Percentiles rank a stretch among this genome's conserved stretches.
phyloP scores from a whole-genome alignment of 2,797 vertebrate genomes.

The Melanotaenia trifasciata region DNA sequence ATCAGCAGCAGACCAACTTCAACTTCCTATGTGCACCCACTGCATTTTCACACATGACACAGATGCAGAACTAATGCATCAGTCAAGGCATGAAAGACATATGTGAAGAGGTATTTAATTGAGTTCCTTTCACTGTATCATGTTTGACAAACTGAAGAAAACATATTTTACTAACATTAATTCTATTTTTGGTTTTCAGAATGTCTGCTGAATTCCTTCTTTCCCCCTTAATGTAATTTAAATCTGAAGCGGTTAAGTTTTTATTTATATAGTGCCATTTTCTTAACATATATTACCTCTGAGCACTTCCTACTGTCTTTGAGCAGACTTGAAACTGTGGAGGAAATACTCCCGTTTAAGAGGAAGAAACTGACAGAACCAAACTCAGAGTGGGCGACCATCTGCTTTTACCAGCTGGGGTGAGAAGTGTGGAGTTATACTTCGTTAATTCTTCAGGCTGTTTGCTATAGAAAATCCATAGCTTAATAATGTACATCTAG shows the following conservation, averaged over 20 bases:
- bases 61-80: too few relatives aligned
- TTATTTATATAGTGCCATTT: not conserved
- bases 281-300: not conserved
- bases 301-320: not conserved
- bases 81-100: too few relatives aligned
- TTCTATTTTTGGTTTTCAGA: not conserved
- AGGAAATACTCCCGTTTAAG: not conserved
- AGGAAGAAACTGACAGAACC: not conserved
- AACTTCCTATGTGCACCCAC: too few relatives aligned
- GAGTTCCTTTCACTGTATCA: not conserved
- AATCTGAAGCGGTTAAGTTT: not conserved
- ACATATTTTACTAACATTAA: too few relatives aligned
- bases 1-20: too few relatives aligned
- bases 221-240: not conserved
- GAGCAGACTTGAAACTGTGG: not conserved
- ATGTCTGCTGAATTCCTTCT: not conserved
- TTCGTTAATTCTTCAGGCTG: constrained; percentile 16
- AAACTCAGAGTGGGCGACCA: not conserved
- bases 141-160: not conserved
- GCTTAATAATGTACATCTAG: constrained; percentile 1
- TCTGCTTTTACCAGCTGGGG: not conserved
- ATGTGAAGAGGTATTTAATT: not conserved
- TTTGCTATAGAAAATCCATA: constrained; percentile 14
- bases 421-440: constrained; percentile 6
- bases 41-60: too few relatives aligned